phyloP scores from a whole-genome alignment of 2,113 vertebrate genomes.

The Haliaeetus leucogaster region DNA sequence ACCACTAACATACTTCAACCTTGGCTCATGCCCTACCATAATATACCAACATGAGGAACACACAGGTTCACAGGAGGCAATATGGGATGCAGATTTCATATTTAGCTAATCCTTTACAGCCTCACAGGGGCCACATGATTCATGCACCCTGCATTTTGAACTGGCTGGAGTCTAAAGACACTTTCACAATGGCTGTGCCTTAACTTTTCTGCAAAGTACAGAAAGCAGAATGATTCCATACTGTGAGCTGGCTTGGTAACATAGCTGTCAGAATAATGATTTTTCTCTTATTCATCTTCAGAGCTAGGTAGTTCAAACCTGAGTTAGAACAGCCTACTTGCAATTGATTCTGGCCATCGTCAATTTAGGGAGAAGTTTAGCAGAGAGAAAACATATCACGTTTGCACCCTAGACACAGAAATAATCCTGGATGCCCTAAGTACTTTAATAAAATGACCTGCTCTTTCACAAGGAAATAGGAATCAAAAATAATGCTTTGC shows the following conservation, averaged over 20 bases:
- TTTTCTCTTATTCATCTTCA: not conserved
- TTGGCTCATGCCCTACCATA: not conserved
- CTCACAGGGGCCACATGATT: not conserved
- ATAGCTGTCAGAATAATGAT: not conserved
- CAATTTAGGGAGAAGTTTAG: not conserved
- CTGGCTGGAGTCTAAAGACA: not conserved
- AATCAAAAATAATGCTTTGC: slow-evolving; percentile 1
- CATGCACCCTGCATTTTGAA: not conserved
- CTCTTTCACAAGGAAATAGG: not conserved
- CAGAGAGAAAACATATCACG: not conserved
- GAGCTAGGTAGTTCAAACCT: not conserved
- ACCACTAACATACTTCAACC: not conserved
- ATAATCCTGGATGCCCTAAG: not conserved
- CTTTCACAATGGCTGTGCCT: not conserved
- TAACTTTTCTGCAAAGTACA: not conserved
- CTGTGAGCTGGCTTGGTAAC: not conserved
- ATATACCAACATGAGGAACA: not conserved
- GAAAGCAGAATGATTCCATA: not conserved
- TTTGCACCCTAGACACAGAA: not conserved
- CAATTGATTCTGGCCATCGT: not conserved
- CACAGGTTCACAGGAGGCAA: not conserved
- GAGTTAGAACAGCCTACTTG: not conserved
- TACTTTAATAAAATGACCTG: not conserved
- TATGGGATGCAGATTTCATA: not conserved
- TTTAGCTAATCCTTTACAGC: not conserved